Conservation (phyloP, 2,113 vertebrate genomes). For the Nannobrachium achirus region DNA sequence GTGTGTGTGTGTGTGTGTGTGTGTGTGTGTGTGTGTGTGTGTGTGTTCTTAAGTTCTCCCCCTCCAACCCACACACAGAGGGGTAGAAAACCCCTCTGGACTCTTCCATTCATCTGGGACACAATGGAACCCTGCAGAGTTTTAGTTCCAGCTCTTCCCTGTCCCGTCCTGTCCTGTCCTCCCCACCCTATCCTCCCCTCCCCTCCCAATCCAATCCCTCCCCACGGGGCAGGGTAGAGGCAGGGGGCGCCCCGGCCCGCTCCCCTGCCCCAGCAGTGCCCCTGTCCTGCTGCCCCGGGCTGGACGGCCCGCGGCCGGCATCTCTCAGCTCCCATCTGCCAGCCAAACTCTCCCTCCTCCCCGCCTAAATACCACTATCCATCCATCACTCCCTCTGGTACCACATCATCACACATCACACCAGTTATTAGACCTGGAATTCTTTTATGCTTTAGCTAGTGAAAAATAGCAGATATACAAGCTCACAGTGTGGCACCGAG, state of each 20-base stretch:
- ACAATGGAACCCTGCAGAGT: constrained; percentile 85
- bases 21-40: constrained; percentile 42
- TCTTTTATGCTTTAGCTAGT: too few relatives aligned
- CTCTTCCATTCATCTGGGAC: constrained; percentile 77
- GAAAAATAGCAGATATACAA: too few relatives aligned
- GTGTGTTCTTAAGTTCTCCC: constrained; percentile 61
- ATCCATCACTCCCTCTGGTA: neutral
- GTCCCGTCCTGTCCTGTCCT: too few relatives aligned
- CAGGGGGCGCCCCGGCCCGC: constrained; percentile 65
- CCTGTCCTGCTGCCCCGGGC: constrained; percentile 52
- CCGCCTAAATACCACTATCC: neutral
- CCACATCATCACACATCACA: neutral
- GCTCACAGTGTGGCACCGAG: too few relatives aligned
- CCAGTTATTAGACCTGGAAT: neutral
- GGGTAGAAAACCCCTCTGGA: constrained; percentile 74
- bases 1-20: constrained; percentile 4
- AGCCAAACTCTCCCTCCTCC: constrained; percentile 60
- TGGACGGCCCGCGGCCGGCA: constrained; percentile 28
- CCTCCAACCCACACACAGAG: constrained; percentile 78
- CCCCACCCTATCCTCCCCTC: constrained; percentile 66
- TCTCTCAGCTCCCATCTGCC: constrained; percentile 78
- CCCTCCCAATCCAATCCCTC: constrained; percentile 68
- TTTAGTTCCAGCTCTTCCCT: constrained; percentile 81
- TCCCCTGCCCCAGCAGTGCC: too few relatives aligned
- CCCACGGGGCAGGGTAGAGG: constrained; percentile 67